Evolutionary conservation across 1,140 invertebrate genomes (phyloP).

Genomic region (Ridgeia piscesae): DNA sequence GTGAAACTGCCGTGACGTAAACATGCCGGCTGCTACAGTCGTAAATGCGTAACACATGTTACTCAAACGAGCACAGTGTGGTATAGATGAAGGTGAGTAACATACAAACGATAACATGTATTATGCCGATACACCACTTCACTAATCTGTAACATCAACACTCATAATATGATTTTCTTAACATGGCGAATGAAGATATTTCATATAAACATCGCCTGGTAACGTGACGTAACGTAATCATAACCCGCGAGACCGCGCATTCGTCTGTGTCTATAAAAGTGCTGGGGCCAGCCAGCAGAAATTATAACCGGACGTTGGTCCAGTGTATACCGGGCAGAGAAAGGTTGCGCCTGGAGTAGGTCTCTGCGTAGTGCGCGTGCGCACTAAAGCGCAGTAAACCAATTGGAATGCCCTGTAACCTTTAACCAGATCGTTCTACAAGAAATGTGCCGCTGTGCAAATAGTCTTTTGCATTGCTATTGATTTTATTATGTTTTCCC

Average conservation of each 20-base stretch:
- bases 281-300: too few species aligned
- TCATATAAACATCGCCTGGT: not conserved
- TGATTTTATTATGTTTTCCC: too few species aligned
- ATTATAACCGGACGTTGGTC: not conserved
- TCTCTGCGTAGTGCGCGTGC: too few species aligned
- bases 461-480: too few species aligned
- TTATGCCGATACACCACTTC: not conserved
- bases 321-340: not conserved
- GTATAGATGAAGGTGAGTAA: not conserved
- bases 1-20: not conserved
- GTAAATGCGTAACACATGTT: not conserved
- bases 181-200: not conserved
- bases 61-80: not conserved
- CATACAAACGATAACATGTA: not conserved
- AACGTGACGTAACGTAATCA: not conserved
- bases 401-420: too few species aligned
- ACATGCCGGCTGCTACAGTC: not conserved
- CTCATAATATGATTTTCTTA: not conserved
- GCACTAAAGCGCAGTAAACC: too few species aligned
- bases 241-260: not conserved
- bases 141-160: not conserved
- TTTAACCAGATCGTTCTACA: too few species aligned
- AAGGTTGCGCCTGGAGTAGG: too few species aligned
- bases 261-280: not conserved
- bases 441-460: too few species aligned